Base-by-base conservation (phyloP, 1,140 invertebrate genomes). In the Pteromalus puparum region DNA sequence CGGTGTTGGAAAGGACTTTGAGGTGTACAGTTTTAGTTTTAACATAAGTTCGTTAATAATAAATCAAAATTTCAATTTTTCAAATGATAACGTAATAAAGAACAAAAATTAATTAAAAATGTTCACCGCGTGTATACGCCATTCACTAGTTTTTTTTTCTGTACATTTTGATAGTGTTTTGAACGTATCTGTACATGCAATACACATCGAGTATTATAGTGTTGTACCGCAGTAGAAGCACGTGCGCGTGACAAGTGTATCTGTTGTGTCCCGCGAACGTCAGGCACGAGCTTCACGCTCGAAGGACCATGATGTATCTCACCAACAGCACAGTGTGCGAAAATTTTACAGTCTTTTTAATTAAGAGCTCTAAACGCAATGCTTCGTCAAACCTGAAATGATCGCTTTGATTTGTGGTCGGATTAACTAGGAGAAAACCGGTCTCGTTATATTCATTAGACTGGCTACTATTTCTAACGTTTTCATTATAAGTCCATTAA, bases 271-370 rank as follows among this genome's bases (percentile, higher is more conserved):
- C 28, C 24, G 9, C 26, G 21, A 15, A 72, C 21, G 10, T 38
- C 34, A n/a, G 13, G 21, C 26, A 24, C 28, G 65, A 70, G 67
- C 30, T 82, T 82, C 72, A 82, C 48, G 81, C 48, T 82, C 9
- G 9, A 48, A 75, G 30, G 18, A 24, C 28, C 53, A 4, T 26
- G 48, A 82, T 42, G 80, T 82, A 82, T 82, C 18, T 46, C 15
- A 10, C 46, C 46, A 30, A 53, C 2, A 28, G 1, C 21, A 9
- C 21, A 6, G 18, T 4, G 26, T 4, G 26, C 46, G 26, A 81
- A 81, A 48, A 81, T 81, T 81, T 53, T 72, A n/a, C 26, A 81
- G 28, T 53, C 13, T 53, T 21, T 68, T 70, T 1, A 61, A 61
- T 61, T 13, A 15, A 48, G 46, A 7, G 53, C 53, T 61, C 53